Base-by-base conservation (phyloP, 1,140 invertebrate species). In the Drosophila biarmipes region DNA sequence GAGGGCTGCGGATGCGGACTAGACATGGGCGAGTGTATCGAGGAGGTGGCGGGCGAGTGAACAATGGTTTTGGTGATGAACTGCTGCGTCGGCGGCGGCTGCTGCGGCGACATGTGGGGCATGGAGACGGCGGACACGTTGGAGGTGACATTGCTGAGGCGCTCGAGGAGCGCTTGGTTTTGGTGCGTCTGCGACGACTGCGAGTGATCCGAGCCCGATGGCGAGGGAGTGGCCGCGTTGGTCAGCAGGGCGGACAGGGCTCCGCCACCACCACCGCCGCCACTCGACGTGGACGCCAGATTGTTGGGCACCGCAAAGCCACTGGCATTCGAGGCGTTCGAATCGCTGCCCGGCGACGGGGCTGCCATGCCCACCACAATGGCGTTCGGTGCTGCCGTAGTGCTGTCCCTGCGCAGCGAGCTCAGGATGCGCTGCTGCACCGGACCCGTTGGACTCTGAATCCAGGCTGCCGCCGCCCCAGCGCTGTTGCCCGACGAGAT, bases 1-100 rank as follows among this genome's bases (percentile, higher is more conserved):
- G 94, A 93, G n/a, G 94, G 93, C 48, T 94, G 94, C 34, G 94
- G 93, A 56, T 94, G 93, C 24, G 94, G 94, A 92, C 94, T 94
- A 64, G 94, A 95, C 92, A 95, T 93, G 31, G 94, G 94, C 66
- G 93, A 93, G 59, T 92, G 85, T 77, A 91, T 91, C 14, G 90
- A 91, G 19, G 91, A 78, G 27, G 90, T 80, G 71, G 89, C 91
- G 69, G 91, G 91, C 8, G 91, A 92, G 59, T 92, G 91, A 7
- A 91, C 91, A 29, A 92, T 62, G 10, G 82, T 90, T 61, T 92
- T 92, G 29, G 91, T 81, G 6, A 91, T 77, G 42, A 78, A 91
- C 35, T 91, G 90, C 43, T 81, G 81, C 51, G 66, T 42, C 12
- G 66, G 15, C 38, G 38, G 48, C 5, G 78, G 75, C 29, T 87